phyloP scores from a whole-genome alignment of 2,888 invertebrate genomes.

The Erebia ligea region DNA sequence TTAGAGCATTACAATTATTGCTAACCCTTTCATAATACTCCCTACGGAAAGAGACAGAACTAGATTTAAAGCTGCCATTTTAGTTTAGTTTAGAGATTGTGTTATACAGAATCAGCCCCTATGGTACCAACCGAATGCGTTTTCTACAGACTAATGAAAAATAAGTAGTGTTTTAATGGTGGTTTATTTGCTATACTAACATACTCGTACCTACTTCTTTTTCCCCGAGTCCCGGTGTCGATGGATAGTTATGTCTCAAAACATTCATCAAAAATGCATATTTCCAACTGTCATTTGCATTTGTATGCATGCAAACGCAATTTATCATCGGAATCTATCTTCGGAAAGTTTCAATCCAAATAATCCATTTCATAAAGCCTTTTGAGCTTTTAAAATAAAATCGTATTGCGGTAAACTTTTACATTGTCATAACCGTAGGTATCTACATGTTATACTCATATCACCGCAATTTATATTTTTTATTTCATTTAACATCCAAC shows the following conservation, averaged over 20 bases:
- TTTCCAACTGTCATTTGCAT: not conserved
- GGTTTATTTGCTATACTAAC: too few species aligned
- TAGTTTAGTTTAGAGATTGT: too few species aligned
- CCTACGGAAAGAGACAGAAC: too few species aligned
- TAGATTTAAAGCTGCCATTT: too few species aligned
- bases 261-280: not conserved
- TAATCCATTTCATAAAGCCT: not conserved
- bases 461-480: not conserved
- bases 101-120: too few species aligned
- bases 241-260: too few species aligned
- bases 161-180: too few species aligned
- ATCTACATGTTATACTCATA: not conserved
- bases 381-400: slow-evolving; percentile 2
- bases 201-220: too few species aligned
- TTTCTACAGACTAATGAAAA: not conserved
- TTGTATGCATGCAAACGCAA: not conserved
- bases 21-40: too few species aligned
- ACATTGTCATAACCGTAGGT: not conserved
- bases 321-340: not conserved
- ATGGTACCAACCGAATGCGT: too few species aligned
- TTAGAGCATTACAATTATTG: too few species aligned
- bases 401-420: not conserved
- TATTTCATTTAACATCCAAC: not conserved
- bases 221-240: too few species aligned
- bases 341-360: not conserved